phyloP scores from a whole-genome alignment of 2,888 invertebrate genomes.

The Malthinus seriepunctatus region DNA sequence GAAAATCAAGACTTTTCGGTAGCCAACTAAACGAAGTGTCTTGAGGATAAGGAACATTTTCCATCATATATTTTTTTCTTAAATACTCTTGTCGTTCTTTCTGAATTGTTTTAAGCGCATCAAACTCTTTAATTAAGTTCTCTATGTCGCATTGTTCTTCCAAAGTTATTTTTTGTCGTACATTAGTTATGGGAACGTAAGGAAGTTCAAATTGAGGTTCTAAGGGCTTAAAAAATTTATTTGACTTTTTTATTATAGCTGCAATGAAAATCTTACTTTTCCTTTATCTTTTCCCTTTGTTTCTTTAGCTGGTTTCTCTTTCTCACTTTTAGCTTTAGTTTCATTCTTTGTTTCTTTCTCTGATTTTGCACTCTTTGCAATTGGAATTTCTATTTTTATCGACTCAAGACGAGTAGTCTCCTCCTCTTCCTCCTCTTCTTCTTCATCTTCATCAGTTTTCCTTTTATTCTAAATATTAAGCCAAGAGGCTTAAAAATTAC shows the following conservation, averaged over 20 bases:
- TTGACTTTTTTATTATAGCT: too few relatives aligned
- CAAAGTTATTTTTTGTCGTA: constrained; percentile 16
- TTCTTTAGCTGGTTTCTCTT: constrained; percentile 19
- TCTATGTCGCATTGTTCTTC: constrained; percentile 7
- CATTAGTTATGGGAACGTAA: constrained; percentile 25
- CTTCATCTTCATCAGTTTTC: neutral
- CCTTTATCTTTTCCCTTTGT: constrained; percentile 17
- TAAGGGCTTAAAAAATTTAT: neutral
- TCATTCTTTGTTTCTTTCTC: constrained; percentile 8
- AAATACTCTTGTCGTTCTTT: constrained; percentile 8
- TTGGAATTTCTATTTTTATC: neutral
- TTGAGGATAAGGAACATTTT: constrained; percentile 11
- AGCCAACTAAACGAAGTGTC: constrained; percentile 14
- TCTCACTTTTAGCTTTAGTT: constrained; percentile 8
- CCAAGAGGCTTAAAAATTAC: neutral
- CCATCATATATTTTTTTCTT: neutral
- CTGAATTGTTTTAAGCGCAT: constrained; percentile 8
- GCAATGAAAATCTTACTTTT: neutral
- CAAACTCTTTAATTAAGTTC: constrained; percentile 13
- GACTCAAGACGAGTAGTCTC: neutral
- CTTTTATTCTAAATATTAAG: neutral
- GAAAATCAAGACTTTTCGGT: constrained; percentile 6
- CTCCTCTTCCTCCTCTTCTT: constrained; percentile 8
- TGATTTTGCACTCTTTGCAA: constrained; percentile 1
- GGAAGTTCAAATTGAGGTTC: constrained; percentile 20